phyloP scores from a whole-genome alignment of 1,140 invertebrate species.

The Leucophenga varia region DNA sequence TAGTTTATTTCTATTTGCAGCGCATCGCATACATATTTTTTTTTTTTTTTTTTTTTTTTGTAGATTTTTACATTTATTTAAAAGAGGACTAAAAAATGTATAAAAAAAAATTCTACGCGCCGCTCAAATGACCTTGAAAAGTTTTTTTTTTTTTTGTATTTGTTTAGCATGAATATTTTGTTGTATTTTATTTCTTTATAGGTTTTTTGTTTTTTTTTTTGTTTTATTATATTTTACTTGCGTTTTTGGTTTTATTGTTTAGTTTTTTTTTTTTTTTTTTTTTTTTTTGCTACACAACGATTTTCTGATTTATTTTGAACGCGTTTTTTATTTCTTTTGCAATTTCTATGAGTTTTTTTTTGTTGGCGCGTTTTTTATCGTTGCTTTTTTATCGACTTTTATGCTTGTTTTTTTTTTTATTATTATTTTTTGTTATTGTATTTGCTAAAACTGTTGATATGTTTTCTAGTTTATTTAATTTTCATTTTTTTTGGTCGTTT shows the following conservation, averaged over 20 bases:
- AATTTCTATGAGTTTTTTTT: conserved; percentile 6
- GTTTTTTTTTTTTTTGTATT: conserved; percentile 20
- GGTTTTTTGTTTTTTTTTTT: conserved; percentile 18
- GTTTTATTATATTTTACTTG: too few species aligned
- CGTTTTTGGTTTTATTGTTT: conserved; percentile 17
- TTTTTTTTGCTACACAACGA: conserved; percentile 11
- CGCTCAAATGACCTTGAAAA: conserved; percentile 4
- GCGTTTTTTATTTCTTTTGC: neutral
- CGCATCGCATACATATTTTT: conserved; percentile 13
- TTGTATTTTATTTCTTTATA: conserved; percentile 9
- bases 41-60: conserved; percentile 36
- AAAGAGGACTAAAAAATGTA: too few species aligned
- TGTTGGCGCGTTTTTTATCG: neutral
- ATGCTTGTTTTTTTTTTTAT: conserved; percentile 19
- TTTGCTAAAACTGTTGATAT: conserved; percentile 21
- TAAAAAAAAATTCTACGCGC: too few species aligned
- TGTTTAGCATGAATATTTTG: conserved; percentile 25
- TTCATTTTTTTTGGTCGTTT: conserved; percentile 6
- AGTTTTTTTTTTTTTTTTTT: conserved; percentile 12
- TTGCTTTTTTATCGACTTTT: conserved; percentile 6
- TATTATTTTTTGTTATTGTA: conserved; percentile 19
- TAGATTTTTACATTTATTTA: too few species aligned
- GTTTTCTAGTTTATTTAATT: conserved; percentile 32
- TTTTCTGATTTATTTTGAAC: too few species aligned
- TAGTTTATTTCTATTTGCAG: conserved; percentile 1